Conservation (phyloP, 2,888 invertebrate genomes). For the Amphimallon solstitiale region DNA sequence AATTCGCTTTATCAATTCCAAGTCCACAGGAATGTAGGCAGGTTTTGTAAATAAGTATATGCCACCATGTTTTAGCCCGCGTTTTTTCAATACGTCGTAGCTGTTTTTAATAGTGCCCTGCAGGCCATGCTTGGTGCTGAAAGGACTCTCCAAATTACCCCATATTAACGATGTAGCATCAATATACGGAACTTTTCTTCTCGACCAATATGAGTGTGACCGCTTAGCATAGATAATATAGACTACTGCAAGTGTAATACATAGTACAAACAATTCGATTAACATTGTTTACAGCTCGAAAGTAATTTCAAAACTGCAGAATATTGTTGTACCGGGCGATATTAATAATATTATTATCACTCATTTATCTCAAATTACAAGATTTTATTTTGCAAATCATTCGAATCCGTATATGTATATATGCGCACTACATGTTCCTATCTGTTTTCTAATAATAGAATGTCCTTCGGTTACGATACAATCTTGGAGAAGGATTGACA, state of each 20-base stretch:
- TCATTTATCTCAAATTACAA: too few species aligned
- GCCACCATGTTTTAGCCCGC: neutral
- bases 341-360: too few species aligned
- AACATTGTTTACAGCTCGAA: too few species aligned
- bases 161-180: neutral
- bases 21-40: neutral
- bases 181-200: conserved; percentile 1
- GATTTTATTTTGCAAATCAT: too few species aligned
- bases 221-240: neutral
- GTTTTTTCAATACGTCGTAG: neutral
- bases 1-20: neutral
- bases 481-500: too few species aligned
- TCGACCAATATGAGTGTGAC: neutral
- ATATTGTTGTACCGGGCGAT: too few species aligned
- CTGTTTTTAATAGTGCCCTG: neutral
- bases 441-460: too few species aligned
- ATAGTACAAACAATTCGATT: too few species aligned
- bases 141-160: neutral
- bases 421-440: too few species aligned
- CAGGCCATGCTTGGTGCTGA: neutral
- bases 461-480: too few species aligned
- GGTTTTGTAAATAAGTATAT: conserved; percentile 7
- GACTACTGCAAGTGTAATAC: neutral
- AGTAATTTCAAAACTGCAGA: too few species aligned
- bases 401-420: too few species aligned